Evolutionary conservation across 2,113 vertebrate species (phyloP), one percentile per base, ranked within the genome.

Genomic region (Scatophagus argus): DNA sequence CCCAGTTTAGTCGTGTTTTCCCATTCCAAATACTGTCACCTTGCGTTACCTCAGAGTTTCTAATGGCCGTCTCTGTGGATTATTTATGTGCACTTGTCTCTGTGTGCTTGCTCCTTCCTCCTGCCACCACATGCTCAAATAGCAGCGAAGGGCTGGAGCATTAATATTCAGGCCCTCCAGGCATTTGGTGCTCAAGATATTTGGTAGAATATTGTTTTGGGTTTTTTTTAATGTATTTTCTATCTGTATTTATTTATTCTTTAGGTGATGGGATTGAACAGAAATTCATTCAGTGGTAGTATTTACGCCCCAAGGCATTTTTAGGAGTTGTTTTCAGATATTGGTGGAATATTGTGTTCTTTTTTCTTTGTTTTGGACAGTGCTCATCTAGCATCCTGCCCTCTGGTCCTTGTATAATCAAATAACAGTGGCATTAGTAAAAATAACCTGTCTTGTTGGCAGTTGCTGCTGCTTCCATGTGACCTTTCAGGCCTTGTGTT

Each of bases 21-120:
- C 83, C 76, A 84, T 90, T 83, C 82, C 80, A 85, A 68, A 81
- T 70, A 5, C 79, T 91, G 89, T 88, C 90, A 88, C 86, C 83
- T 85, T 84, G 71, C 70, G 89, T 91, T 91, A 90, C 86, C 67
- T 83, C 73, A 74, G 62, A 79, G 61, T 81, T 87, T 65, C 70
- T 67, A 72, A 62, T 46, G 27, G 68, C 52, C 49, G 2, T 81
- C 69, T 86, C 74, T 54, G 81, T 60, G 65, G 87, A 59, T 89
- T 89, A 82, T 84, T 83, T 88, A 85, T 87, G 81, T 82, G 65
- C 34, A 34, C 60, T 59, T 14, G 7, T 46, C 60, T 81, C 62
- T 76, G 32, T 72, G 64, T 67, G 47, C 65, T 29, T 38, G 32
- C 62, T 74, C 62, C 21, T 70, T 72, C 54, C n/a, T 73, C 13